phyloP scores from a whole-genome alignment of 2,113 vertebrate genomes.

The Falco punctatus region DNA sequence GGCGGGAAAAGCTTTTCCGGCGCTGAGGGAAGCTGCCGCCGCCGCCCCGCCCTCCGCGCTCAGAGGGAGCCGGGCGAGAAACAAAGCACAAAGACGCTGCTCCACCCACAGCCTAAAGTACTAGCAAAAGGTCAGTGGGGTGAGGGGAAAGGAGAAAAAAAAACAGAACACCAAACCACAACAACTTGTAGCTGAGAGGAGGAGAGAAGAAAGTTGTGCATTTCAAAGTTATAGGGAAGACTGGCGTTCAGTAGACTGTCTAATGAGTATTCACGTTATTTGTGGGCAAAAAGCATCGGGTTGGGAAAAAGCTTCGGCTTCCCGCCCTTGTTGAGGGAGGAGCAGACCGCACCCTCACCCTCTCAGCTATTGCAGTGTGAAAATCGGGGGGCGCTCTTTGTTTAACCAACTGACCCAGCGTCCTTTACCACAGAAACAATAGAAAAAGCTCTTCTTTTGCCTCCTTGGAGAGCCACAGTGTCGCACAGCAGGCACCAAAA shows the following conservation, averaged over 20 bases:
- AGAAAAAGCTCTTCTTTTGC: neutral
- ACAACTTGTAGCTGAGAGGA: neutral
- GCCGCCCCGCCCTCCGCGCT: neutral
- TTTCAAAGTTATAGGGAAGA: neutral
- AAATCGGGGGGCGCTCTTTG: accelerated
- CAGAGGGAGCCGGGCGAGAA: neutral
- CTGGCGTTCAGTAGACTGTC: accelerated
- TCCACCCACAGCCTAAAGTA: neutral
- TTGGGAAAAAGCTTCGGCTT: accelerated
- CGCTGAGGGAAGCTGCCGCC: neutral
- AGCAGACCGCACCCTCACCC: accelerated
- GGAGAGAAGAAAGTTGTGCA: neutral
- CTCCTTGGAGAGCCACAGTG: neutral
- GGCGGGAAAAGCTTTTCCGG: neutral
- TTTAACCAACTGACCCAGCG: neutral
- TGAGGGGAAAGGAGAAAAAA: no score
- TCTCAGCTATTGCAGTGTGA: neutral
- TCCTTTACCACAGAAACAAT: neutral
- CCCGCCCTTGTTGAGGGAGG: neutral
- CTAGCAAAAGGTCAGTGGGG: no score
- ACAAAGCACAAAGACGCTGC: no score
- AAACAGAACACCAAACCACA: neutral
- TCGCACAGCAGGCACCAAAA: neutral
- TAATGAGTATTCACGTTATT: neutral
- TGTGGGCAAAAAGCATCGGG: neutral